Conservation (phyloP, 2,888 invertebrate genomes). For the Trissolcus japonicus region DNA sequence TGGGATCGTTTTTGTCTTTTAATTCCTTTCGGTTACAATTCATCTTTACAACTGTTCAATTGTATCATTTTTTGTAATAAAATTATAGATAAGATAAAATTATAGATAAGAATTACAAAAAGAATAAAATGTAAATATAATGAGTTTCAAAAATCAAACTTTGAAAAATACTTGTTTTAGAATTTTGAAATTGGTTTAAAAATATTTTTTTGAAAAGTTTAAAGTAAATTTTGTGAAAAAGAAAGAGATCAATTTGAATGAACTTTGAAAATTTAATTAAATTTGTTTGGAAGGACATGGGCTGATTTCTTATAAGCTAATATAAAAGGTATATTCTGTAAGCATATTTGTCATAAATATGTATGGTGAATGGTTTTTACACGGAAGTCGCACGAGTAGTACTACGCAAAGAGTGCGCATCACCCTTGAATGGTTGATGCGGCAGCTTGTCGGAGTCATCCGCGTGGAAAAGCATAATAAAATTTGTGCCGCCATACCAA, state of each 20-base stretch:
- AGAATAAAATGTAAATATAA: too few species aligned
- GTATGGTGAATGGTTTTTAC: conserved; percentile 40
- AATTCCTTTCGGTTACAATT: neutral
- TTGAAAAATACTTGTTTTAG: neutral
- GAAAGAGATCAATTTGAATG: too few species aligned
- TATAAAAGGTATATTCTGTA: conserved; percentile 26
- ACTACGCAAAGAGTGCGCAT: neutral
- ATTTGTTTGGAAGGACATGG: neutral
- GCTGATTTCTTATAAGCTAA: conserved; percentile 8
- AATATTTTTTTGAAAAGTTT: neutral
- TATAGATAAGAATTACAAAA: neutral
- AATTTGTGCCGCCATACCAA: conserved; percentile 74
- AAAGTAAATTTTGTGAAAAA: too few species aligned
- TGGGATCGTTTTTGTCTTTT: neutral
- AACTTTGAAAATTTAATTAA: neutral
- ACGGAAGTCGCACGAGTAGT: conserved; percentile 41
- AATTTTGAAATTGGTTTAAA: neutral
- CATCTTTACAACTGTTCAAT: neutral
- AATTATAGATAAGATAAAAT: neutral
- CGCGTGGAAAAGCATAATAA: conserved; percentile 74
- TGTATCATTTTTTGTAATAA: neutral
- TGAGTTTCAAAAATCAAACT: neutral
- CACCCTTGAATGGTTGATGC: conserved; percentile 57
- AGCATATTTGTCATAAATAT: conserved; percentile 52
- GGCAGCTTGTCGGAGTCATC: conserved; percentile 68